Percentiles rank a stretch among this genome's conserved stretches.
phyloP scores from a whole-genome alignment of 2,888 invertebrate species.

The Lomographa bimaculata region DNA sequence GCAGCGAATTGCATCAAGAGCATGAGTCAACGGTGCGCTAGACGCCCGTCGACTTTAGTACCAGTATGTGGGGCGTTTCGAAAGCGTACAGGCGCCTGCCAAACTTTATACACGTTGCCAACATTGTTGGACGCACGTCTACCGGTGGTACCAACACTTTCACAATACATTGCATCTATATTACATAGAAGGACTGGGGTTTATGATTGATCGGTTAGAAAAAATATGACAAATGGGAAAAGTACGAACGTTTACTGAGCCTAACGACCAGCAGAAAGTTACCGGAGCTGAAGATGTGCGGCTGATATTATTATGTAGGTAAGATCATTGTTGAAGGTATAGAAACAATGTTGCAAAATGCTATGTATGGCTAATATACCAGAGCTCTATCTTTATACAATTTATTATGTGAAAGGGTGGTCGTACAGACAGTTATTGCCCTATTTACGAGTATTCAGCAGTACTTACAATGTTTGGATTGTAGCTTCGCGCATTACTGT shows the following conservation, averaged over 20 bases:
- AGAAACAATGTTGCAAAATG: not conserved
- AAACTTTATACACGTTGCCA: slow-evolving; percentile 65
- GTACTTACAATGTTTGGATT: too few relatives aligned
- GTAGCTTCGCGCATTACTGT: too few relatives aligned
- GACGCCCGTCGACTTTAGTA: slow-evolving; percentile 45
- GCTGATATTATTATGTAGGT: too few relatives aligned
- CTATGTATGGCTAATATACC: too few relatives aligned
- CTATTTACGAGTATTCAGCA: too few relatives aligned
- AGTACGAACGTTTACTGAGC: slow-evolving; percentile 1
- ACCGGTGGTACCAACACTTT: slow-evolving; percentile 44
- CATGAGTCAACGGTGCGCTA: slow-evolving; percentile 48
- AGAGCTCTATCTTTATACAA: too few relatives aligned
- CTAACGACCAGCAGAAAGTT: slow-evolving; percentile 1
- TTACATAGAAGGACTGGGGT: slow-evolving; percentile 15
- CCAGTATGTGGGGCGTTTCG: slow-evolving; percentile 38
- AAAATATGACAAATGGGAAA: slow-evolving; percentile 7
- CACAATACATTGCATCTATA: slow-evolving; percentile 39
- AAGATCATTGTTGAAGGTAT: not conserved
- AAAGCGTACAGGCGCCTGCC: slow-evolving; percentile 58
- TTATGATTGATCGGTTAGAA: slow-evolving; percentile 15
- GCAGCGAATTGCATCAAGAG: slow-evolving; percentile 32
- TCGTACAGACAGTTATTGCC: slow-evolving; percentile 11
- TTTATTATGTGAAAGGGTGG: too few relatives aligned
- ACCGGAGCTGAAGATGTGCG: too few relatives aligned
- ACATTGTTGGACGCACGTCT: slow-evolving; percentile 46